Percentiles rank a stretch among this genome's conserved stretches.
phyloP scores from a whole-genome alignment of 1,140 invertebrate genomes.

The Drosophila kohkoa region DNA sequence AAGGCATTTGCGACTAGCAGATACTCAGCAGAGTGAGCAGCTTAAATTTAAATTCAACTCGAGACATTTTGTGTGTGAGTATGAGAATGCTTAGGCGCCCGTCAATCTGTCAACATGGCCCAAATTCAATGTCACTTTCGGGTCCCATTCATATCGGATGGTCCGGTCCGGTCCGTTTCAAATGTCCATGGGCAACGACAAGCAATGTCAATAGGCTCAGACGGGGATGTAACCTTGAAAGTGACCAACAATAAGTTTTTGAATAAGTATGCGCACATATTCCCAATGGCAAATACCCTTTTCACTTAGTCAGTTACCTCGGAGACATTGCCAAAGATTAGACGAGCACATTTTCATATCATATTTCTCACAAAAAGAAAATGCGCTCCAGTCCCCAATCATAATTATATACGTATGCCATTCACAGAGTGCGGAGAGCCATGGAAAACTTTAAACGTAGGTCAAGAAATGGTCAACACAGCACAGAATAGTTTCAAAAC shows the following conservation, averaged over 20 bases:
- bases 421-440: not conserved
- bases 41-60: not conserved
- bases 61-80: not conserved
- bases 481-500: slow-evolving; percentile 12
- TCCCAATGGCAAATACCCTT: slow-evolving; percentile 54
- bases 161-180: not conserved
- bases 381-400: slow-evolving; percentile 19
- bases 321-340: slow-evolving; percentile 23
- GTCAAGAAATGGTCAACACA: slow-evolving; percentile 20
- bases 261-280: slow-evolving; percentile 11
- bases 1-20: not conserved
- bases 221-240: slow-evolving; percentile 26
- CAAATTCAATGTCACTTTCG: slow-evolving; percentile 63
- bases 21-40: not conserved
- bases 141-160: not conserved
- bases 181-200: not conserved
- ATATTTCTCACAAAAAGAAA: slow-evolving; percentile 32
- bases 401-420: slow-evolving; percentile 22
- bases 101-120: slow-evolving; percentile 64
- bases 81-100: slow-evolving; percentile 35
- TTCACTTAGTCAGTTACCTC: slow-evolving; percentile 34
- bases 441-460: slow-evolving; percentile 28
- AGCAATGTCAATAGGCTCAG: slow-evolving; percentile 27
- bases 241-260: slow-evolving; percentile 34
- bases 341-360: slow-evolving; percentile 48